These are phyloP conservation scores for Climacteris rufus DNA, from an alignment of 2,113 vertebrate genomes.

Conservation along the genomic window DNA sequence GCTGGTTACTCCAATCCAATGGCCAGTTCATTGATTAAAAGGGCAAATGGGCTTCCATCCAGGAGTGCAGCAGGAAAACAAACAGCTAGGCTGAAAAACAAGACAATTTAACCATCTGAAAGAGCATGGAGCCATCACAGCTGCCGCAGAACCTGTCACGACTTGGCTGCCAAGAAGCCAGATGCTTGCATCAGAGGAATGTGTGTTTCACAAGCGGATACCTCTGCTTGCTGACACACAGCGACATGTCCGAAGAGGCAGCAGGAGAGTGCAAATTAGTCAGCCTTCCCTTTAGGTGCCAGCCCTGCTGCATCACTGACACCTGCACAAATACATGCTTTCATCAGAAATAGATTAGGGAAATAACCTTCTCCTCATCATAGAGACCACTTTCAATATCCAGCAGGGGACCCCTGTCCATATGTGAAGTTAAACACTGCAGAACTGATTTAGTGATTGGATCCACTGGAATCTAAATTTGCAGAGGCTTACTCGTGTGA, in stretches of 20 bases:
- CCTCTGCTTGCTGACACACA: conserved; percentile 35
- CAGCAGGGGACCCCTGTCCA: not conserved
- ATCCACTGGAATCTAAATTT: conserved; percentile 7
- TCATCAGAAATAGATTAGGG: not conserved
- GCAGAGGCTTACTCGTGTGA: not conserved
- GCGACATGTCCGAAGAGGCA: not conserved
- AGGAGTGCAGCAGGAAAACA: conserved; percentile 44
- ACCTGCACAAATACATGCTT: not conserved
- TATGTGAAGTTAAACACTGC: not conserved
- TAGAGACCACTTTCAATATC: not conserved
- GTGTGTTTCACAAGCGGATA: conserved; percentile 49
- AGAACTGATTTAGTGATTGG: not conserved
- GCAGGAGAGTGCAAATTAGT: not conserved
- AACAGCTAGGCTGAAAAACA: conserved; percentile 39
- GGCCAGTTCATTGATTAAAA: conserved; percentile 49
- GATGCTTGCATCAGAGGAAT: conserved; percentile 61
- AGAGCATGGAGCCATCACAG: conserved; percentile 55
- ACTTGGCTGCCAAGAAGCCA: conserved; percentile 67
- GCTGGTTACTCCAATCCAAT: not conserved
- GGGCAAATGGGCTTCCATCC: conserved; percentile 50
- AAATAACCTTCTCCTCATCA: not conserved
- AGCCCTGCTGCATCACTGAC: not conserved
- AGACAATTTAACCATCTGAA: conserved; percentile 68
- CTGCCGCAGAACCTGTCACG: conserved; percentile 64
- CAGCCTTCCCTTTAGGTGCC: not conserved